These are phyloP conservation scores for Pristionchus japonicus DNA, from an alignment of 2,888 invertebrate genomes.

Conservation along the genomic window DNA sequence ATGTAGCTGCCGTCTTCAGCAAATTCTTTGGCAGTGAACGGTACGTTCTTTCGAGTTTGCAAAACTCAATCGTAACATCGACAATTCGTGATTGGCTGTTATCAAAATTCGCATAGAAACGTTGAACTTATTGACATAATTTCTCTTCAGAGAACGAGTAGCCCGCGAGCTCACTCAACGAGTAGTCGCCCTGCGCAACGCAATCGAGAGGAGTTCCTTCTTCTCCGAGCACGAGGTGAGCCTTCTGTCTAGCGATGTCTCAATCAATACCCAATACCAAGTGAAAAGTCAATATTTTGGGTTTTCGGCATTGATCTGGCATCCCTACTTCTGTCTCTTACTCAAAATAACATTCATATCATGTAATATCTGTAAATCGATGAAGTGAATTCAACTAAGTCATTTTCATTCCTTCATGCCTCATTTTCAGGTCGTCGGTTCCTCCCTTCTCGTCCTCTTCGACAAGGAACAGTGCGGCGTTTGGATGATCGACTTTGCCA, in stretches of 20 bases:
- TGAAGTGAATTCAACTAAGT: not conserved
- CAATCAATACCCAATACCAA: too few species aligned
- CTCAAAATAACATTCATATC: too few species aligned
- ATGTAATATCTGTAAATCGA: not conserved
- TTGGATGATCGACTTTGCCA: constrained; percentile 98
- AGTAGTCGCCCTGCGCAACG: constrained; percentile 84
- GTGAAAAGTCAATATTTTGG: too few species aligned
- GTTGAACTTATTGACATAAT: not conserved
- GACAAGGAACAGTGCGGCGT: constrained; percentile 90
- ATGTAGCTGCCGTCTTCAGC: constrained; percentile 76
- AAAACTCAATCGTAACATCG: not conserved
- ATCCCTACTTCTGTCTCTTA: too few species aligned
- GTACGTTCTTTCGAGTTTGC: constrained; percentile 44
- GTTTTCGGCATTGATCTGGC: too few species aligned
- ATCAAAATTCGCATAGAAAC: too few species aligned
- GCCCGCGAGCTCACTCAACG: constrained; percentile 83
- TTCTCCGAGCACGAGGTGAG: constrained; percentile 88
- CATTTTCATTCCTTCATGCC: too few species aligned
- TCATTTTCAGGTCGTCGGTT: constrained; percentile 87
- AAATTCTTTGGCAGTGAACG: constrained; percentile 71
- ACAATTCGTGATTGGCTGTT: too few species aligned
- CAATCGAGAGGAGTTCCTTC: constrained; percentile 89
- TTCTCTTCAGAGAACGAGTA: constrained; percentile 66
- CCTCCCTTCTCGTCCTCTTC: constrained; percentile 93
- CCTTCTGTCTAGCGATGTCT: too few species aligned